Conservation (phyloP, 53 echinoderm and acorn worm species). For the Echinarachnius parma region DNA sequence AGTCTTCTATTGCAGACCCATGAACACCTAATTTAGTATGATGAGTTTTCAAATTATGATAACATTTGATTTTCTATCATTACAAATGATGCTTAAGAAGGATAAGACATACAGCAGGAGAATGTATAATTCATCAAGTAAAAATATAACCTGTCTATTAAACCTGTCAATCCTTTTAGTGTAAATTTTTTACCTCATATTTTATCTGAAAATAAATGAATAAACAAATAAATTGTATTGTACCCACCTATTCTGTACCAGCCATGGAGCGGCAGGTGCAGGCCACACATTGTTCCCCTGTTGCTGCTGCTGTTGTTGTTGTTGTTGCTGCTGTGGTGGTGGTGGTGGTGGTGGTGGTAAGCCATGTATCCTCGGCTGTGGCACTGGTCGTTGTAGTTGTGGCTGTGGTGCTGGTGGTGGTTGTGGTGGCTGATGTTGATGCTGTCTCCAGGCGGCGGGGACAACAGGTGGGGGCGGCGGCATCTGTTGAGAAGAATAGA, state of each 20-base stretch:
- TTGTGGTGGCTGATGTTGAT: not conserved
- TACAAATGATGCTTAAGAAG: too few relatives aligned
- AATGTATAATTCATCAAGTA: too few relatives aligned
- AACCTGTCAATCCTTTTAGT: too few relatives aligned
- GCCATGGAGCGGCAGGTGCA: conserved; percentile 61
- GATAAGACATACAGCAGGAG: too few relatives aligned
- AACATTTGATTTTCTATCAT: too few relatives aligned
- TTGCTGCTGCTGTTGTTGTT: not conserved
- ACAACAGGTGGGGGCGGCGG: conserved; percentile 27
- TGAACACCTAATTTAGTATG: too few relatives aligned
- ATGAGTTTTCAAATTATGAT: too few relatives aligned
- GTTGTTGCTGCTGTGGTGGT: conserved; percentile 19
- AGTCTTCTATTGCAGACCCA: too few relatives aligned
- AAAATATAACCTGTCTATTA: too few relatives aligned
- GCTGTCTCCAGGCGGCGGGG: too few relatives aligned
- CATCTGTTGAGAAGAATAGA: conserved; percentile 10
- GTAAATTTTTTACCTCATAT: too few relatives aligned
- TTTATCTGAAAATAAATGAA: too few relatives aligned
- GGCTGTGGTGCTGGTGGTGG: conserved; percentile 41
- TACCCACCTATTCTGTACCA: conserved; percentile 53
- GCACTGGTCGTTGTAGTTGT: conserved; percentile 33
- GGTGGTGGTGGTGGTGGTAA: conserved; percentile 18
- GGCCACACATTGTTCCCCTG: conserved; percentile 16
- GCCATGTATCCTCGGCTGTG: conserved; percentile 10
- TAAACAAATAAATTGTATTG: not conserved